Evolutionary conservation across 2,797 vertebrate genomes (phyloP).

Genomic region (Atherinosoma microstoma): DNA sequence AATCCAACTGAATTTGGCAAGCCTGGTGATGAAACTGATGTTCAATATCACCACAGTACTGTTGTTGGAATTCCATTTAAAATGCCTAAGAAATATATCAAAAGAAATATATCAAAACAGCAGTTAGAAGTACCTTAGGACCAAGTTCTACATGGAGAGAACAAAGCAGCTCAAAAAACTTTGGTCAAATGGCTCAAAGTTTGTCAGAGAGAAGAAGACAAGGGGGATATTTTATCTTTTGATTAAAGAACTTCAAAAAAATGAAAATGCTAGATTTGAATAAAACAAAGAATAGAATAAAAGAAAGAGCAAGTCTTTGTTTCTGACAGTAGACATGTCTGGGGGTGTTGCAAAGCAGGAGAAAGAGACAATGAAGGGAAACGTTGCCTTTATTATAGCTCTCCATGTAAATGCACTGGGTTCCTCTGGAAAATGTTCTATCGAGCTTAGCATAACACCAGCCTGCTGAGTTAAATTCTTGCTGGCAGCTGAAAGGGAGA

Average conservation of each 20-base stretch:
- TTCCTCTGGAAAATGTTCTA: constrained; percentile 47
- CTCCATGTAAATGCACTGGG: constrained; percentile 35
- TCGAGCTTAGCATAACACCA: constrained; percentile 41
- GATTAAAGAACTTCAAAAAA: constrained; percentile 17
- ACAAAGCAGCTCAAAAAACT: constrained; percentile 29
- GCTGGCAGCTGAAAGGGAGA: constrained; percentile 55
- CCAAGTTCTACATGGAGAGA: constrained; percentile 19
- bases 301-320: constrained; percentile 34
- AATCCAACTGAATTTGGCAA: constrained; percentile 15
- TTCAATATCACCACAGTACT: constrained; percentile 30
- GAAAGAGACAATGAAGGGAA: constrained; percentile 33
- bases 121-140: constrained; percentile 1
- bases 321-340: constrained; percentile 52
- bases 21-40: constrained; percentile 3
- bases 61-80: constrained; percentile 11
- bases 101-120: constrained; percentile 4
- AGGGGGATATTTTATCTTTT: constrained; percentile 12
- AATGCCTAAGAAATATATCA: constrained; percentile 14
- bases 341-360: constrained; percentile 40
- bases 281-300: constrained; percentile 24
- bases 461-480: constrained; percentile 55
- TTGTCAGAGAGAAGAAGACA: constrained; percentile 2
- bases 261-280: constrained; percentile 26
- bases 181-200: constrained; percentile 30
- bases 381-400: constrained; percentile 31